A percentile compares a stretch with the other conserved stretches of the same genome.
Evolutionary conservation across 2,797 vertebrate species (phyloP).

Genomic region (Distichodus sexfasciatus): DNA sequence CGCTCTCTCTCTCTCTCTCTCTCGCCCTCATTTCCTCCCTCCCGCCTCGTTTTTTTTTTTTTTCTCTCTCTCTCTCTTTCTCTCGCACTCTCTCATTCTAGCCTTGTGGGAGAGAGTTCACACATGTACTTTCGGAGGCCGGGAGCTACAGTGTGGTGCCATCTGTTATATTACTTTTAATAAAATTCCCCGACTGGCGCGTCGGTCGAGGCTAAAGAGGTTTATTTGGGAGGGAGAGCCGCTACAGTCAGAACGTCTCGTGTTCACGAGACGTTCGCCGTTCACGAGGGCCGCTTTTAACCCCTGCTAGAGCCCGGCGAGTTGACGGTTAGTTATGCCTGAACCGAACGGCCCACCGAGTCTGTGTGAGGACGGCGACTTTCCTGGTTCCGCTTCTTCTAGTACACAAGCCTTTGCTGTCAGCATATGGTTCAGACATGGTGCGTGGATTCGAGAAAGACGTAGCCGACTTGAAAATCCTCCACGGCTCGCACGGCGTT

Average conservation of each 20-base stretch:
- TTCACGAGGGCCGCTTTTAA: too few species aligned
- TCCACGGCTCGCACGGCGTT: not conserved
- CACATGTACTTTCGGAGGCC: slow-evolving; percentile 21
- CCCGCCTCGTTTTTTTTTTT: not conserved
- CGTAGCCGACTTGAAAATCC: not conserved
- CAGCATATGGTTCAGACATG: not conserved
- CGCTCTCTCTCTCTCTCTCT: slow-evolving; percentile 16
- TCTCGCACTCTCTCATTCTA: slow-evolving; percentile 10
- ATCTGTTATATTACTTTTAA: slow-evolving; percentile 39
- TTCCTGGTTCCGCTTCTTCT: too few species aligned
- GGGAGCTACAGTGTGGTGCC: slow-evolving; percentile 34
- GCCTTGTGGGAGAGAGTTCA: slow-evolving; percentile 31
- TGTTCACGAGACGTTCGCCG: not conserved
- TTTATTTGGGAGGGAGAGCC: slow-evolving; percentile 1
- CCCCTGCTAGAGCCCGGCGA: too few species aligned
- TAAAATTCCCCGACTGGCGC: slow-evolving; percentile 12
- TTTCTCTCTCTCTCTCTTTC: not conserved
- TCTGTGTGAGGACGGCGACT: too few species aligned
- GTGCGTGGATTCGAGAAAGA: not conserved
- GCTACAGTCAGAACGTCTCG: not conserved
- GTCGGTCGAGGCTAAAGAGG: not conserved
- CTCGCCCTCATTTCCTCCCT: slow-evolving; percentile 7
- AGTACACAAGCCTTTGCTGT: not conserved
- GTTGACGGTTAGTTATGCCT: not conserved
- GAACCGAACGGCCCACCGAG: not conserved